These are phyloP conservation scores for Orientallactaga sibirica DNA, from an alignment of 2,797 vertebrate genomes.

Conservation along the genomic window DNA sequence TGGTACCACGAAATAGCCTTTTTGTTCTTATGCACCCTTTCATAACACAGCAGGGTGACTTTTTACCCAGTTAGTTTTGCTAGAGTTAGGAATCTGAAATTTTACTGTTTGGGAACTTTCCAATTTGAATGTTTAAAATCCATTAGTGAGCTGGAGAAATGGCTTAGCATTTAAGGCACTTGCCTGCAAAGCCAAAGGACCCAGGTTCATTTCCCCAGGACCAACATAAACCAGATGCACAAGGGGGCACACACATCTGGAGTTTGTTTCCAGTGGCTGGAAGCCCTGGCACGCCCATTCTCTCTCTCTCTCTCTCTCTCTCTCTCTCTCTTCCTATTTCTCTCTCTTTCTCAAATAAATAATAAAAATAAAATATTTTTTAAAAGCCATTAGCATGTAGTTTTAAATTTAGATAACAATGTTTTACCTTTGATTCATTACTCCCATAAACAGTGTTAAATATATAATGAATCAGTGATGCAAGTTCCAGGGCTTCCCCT, in stretches of 20 bases:
- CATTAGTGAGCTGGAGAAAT: not conserved
- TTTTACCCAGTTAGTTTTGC: constrained; percentile 32
- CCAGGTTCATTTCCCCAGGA: too few relatives aligned
- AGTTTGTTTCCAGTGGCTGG: too few relatives aligned
- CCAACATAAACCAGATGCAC: too few relatives aligned
- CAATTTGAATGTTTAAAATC: not conserved
- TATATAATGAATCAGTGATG: constrained; percentile 16
- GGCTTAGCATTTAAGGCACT: too few relatives aligned
- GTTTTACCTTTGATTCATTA: constrained; percentile 48
- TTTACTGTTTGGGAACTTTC: constrained; percentile 40
- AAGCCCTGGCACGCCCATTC: too few relatives aligned
- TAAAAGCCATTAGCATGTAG: not conserved
- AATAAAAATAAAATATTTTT: not conserved
- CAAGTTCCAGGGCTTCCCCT: not conserved
- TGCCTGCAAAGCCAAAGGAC: too few relatives aligned
- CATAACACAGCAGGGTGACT: not conserved
- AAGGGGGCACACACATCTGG: too few relatives aligned
- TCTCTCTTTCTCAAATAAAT: too few relatives aligned
- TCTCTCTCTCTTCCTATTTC: too few relatives aligned
- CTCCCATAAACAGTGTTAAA: constrained; percentile 61
- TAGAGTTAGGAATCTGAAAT: constrained; percentile 29
- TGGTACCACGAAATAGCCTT: not conserved
- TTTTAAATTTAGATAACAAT: constrained; percentile 52
- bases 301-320: too few relatives aligned
- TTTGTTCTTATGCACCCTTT: not conserved